Conservation (phyloP, 2,113 vertebrate genomes). For the Platycercus adscitus region DNA sequence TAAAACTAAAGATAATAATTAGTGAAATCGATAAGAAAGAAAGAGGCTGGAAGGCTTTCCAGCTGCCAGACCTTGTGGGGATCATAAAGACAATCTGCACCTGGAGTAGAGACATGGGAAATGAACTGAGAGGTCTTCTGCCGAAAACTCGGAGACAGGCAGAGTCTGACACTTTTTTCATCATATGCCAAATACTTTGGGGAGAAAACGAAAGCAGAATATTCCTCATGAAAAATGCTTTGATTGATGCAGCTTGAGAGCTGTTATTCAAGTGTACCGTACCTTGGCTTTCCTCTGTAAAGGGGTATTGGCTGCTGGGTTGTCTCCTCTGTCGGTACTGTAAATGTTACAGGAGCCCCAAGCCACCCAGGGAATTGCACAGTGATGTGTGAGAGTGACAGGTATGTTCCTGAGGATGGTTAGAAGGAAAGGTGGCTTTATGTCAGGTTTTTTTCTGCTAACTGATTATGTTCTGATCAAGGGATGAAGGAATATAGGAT, state of each 20-base stretch:
- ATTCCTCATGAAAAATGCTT: neutral
- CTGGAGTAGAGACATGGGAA: neutral
- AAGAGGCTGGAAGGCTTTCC: constrained; percentile 9
- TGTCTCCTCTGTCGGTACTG: neutral
- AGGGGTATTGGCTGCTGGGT: neutral
- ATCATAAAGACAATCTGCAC: neutral
- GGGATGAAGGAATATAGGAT: neutral
- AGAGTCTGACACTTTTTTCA: constrained; percentile 6
- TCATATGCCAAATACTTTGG: neutral
- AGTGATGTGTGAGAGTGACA: neutral
- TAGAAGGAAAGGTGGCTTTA: neutral
- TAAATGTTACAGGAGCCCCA: neutral
- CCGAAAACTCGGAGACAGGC: neutral
- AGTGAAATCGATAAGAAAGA: neutral
- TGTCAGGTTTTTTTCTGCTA: accelerated
- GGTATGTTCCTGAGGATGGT: neutral
- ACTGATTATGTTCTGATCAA: neutral
- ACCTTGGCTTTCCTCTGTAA: neutral
- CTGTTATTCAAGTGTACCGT: neutral
- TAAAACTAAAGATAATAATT: constrained; percentile 22
- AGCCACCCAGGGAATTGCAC: neutral
- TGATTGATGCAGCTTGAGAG: constrained; percentile 13
- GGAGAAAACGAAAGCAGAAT: neutral
- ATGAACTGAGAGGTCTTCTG: neutral
- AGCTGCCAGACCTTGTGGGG: neutral